Percentiles rank a stretch among this genome's conserved stretches.
These are phyloP conservation scores for Holothuria scabra DNA, from an alignment of 53 echinoderm and acorn worm genomes.

Conservation along the genomic window DNA sequence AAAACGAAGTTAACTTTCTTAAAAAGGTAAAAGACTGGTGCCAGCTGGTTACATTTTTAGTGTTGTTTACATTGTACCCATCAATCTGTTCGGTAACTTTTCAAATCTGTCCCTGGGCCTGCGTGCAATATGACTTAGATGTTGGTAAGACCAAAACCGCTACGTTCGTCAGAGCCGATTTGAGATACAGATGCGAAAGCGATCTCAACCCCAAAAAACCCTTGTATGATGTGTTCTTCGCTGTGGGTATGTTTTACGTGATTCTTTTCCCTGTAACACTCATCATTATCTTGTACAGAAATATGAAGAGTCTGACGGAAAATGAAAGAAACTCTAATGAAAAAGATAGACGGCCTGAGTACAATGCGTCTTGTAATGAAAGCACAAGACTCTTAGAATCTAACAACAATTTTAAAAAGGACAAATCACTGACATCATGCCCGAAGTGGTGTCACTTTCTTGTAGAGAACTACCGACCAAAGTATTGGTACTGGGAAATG, in stretches of 20 bases:
- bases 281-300: too few species aligned
- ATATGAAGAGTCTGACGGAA: neutral
- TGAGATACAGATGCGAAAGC: constrained; percentile 18
- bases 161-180: constrained; percentile 1
- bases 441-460: constrained; percentile 31
- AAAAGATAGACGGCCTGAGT: neutral
- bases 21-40: constrained; percentile 11
- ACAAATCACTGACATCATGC: neutral
- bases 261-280: neutral
- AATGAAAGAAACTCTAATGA: neutral
- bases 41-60: constrained; percentile 13
- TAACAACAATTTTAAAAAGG: neutral
- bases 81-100: constrained; percentile 23
- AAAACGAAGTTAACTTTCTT: neutral
- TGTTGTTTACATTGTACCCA: constrained; percentile 5
- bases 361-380: neutral
- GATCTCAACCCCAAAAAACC: neutral
- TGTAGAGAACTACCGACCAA: constrained; percentile 1
- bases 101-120: constrained; percentile 8
- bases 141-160: neutral
- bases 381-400: neutral
- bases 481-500: constrained; percentile 41
- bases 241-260: neutral
- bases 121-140: neutral
- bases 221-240: neutral